phyloP scores from a whole-genome alignment of 2,888 invertebrate genomes.

The Acanthopleura granulata region DNA sequence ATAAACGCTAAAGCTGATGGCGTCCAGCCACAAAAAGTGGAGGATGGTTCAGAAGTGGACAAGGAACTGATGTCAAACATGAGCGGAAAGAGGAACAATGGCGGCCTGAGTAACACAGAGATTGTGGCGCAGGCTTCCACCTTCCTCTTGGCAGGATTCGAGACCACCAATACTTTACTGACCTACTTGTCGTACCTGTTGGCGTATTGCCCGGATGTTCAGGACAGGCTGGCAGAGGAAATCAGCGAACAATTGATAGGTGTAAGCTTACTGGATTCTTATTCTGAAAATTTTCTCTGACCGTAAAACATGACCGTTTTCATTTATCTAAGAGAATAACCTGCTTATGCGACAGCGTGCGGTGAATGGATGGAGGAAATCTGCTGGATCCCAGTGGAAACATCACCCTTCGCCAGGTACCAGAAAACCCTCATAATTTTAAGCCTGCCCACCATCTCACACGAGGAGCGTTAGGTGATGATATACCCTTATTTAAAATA shows the following conservation, averaged over 20 bases:
- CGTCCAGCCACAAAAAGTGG: neutral
- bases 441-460: no score
- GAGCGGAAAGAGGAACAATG: neutral
- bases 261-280: neutral
- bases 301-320: no score
- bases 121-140: neutral
- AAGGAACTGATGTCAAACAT: neutral
- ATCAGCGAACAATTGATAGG: conserved; percentile 28
- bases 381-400: no score
- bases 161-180: conserved; percentile 33
- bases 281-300: neutral
- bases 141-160: conserved; percentile 17
- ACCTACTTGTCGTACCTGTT: conserved; percentile 30
- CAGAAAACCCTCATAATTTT: no score
- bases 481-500: no score
- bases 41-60: conserved; percentile 4
- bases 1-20: conserved; percentile 28
- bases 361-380: no score
- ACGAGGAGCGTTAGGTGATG: no score
- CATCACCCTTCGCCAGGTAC: no score
- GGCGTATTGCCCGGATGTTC: conserved; percentile 30
- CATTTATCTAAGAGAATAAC: no score
- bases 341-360: no score
- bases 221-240: conserved; percentile 32
- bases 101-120: neutral